Base-by-base conservation (phyloP, 2,888 invertebrate species). In the Syritta pipiens region DNA sequence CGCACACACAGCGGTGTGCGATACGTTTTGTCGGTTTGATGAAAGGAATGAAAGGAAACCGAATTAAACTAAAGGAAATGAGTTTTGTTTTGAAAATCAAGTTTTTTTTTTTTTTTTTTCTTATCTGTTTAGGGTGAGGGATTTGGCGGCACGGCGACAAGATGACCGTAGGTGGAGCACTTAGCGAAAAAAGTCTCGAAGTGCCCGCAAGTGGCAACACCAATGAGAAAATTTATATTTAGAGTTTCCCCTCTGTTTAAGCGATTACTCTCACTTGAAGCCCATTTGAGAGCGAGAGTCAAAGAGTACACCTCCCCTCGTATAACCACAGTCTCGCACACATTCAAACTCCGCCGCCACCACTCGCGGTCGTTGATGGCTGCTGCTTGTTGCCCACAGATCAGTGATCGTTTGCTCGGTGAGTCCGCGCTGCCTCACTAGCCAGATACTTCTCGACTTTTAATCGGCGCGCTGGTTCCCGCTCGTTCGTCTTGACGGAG, bases 391-490 rank as follows among this genome's bases (percentile, higher is more conserved):
- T 53, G 51, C 28, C 44, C 65, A 65, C 53, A 72, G 77, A 68
- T 77, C 65, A 72, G 77, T 60, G 77, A 77, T 77, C 72, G 72
- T 48, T n/a, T 53, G 72, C 35, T 53, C 42, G 75, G 51, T 71
- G 63, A 65, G 59, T 77, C 37, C 59, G n/a, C n/a, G 48, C 40
- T 67, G 51, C 44, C 48, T 48, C 48, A 42, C 22, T n/a, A n/a
- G n/a, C n/a, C 72, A 77, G 77, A 77, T 72, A 77, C 60, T 55
- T 72, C 48, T 77, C 65, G 65, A 28, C 72, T 51, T 40, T 67
- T 42, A 77, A 42, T 72, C 72, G 59, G 72, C 67, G 53, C 77
- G 77, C 65, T 72, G 51, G 72, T 65, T 77, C 59, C 49, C 26
- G 62, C 44, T 60, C 44, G 60, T 40, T 68, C 32, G 69, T 51